Evolutionary conservation across 1,140 invertebrate genomes (phyloP), one percentile per base, ranked within the genome.

Genomic region (Thaumetopoea pityocampa): DNA sequence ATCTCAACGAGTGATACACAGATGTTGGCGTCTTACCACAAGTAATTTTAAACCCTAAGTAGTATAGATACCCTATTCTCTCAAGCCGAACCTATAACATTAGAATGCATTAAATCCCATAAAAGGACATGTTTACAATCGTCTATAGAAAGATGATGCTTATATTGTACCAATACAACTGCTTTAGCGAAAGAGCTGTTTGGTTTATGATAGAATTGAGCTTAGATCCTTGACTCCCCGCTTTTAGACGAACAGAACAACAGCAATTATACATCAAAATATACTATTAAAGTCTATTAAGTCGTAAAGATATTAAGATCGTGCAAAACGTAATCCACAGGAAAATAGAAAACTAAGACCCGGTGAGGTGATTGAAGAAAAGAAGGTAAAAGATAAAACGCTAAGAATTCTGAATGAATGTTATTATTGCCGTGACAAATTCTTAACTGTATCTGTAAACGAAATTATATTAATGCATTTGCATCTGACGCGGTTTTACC

Each of bases 371-470:
- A 77, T 94, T 79, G 94, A 96, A 87, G 94, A 96, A 73, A 93
- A 92, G 88, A 95, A 94, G 94, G 94, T 96, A 94, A 96, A 93
- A 94, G 93, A 92, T 95, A 93, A 95, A 65, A 58, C 48, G 71
- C 69, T 73, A 67, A 65, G 64, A 74, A 62, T 69, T 68, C 63
- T 70, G 62, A 64, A 53, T 84, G 78, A 80, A 84, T 84, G 80
- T 76, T 81, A 67, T 41, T 70, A 56, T 71, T 67, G 74, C 74
- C 77, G 74, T 82, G 66, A 70, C 64, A 67, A 60, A 67, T 64
- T 50, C 55, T 80, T 82, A 82, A 80, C 78, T 70, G 41, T 68
- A 57, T 53, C 61, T 65, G 45, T 66, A 51, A 63, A 68, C 54
- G 54, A 42, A 57, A 59, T 48, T 45, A 60, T n/a, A n/a, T 70